Evolutionary conservation across 2,113 vertebrate species (phyloP), one percentile per base, ranked within the genome.

Genomic region (Pristiophorus japonicus): DNA sequence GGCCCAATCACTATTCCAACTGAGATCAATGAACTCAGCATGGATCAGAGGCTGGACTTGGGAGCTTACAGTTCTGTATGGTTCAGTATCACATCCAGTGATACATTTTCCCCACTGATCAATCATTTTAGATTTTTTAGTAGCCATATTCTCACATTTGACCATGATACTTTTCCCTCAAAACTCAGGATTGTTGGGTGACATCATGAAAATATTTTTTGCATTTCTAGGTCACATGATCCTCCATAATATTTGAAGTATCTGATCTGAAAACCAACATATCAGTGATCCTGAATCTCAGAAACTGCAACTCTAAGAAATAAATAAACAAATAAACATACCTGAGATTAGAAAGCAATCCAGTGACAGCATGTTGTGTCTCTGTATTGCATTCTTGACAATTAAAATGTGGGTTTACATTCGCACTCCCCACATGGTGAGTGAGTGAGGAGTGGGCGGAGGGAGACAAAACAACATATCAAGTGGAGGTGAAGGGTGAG

Each of bases 401-500:
- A 27, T 24, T 94, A 45, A 51, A 70, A 45, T 51, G 24, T 27
- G 93, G 45, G n/a, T 94, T 70, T 94, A 18, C 22, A 16, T 27
- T 70, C 66, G 27, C 93, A 94, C 42, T 70, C 24, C 66, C 42
- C 93, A 70, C 65, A 67, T 73, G 22, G 47, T 67, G 65, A 94
- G 65, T 94, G 38, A 94, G 45, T 67, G 93, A 94, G 66, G 42
- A 70, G 45, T 66, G 66, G 45, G 42, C 18, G 22, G 45, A 70
- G 38, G 24, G 65, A 94, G 45, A 94, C 62, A 63, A 93, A 93
- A 38, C 90, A 65, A 70, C 24, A 6, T 34, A 70, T 27, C 42
- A 51, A 94, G 47, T 94, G 59, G n/a, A 59, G n/a, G 91, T 24
- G 27, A 94, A 47, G 93, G 42, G 22, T 65, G 88, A 92, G 88